phyloP scores from a whole-genome alignment of 2,113 vertebrate species.

The Rhadina sibilatrix region DNA sequence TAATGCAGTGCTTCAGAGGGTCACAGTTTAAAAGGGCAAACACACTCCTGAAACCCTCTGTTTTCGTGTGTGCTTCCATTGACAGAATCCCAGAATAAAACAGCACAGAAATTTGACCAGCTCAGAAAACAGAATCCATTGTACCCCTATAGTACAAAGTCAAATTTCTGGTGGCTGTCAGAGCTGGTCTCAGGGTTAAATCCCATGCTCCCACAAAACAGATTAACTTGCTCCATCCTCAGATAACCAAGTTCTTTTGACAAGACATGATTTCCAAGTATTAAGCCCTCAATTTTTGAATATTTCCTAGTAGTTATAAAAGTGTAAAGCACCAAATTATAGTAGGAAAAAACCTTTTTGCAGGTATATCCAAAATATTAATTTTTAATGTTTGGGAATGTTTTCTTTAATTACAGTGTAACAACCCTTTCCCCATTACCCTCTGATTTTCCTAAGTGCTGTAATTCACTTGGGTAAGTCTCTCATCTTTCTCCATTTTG shows the following conservation, averaged over 20 bases:
- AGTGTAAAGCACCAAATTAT: background rate
- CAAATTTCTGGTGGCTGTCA: background rate
- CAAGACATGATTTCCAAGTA: background rate
- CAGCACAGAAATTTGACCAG: background rate
- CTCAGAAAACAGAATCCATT: background rate
- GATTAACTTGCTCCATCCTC: background rate
- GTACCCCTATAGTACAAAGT: accelerated
- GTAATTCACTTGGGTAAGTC: background rate
- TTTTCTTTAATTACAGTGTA: background rate
- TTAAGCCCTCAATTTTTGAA: background rate
- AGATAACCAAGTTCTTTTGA: background rate
- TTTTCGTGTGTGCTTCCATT: background rate
- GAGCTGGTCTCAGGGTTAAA: background rate
- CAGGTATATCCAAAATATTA: background rate
- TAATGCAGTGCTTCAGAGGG: background rate
- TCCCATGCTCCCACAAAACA: background rate
- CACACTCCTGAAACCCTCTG: background rate
- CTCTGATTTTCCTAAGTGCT: background rate
- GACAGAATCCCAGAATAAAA: background rate
- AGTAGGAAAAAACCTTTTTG: background rate
- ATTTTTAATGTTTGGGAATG: background rate
- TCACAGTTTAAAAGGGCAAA: background rate
- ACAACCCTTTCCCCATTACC: background rate
- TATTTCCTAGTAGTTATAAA: background rate
- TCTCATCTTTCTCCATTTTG: background rate